Evolutionary conservation across 2,888 invertebrate genomes (phyloP), one percentile per base, ranked within the genome.

Genomic region (Drosophila niveifrons): DNA sequence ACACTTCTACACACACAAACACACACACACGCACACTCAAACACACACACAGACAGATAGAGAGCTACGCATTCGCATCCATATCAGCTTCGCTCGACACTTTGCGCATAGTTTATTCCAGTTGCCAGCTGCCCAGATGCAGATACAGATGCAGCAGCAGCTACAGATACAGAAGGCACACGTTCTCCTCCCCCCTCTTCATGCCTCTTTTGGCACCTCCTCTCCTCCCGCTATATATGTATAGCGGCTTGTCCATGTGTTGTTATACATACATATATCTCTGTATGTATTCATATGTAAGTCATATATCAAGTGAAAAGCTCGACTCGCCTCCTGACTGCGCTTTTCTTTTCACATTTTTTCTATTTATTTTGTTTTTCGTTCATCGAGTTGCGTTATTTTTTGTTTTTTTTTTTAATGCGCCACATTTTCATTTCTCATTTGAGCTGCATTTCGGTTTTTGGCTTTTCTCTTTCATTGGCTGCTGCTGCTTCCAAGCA

Each of bases 101-200:
- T 78, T 75, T 74, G 75, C 84, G 72, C 82, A 82, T 68, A 73
- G 82, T 73, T 75, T 50, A 62, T 73, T 44, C 67, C 73, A 73
- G 63, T 61, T 47, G 59, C 66, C 43, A 57, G 57, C 51, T n/a
- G n/a, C 73, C 52, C 53, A 62, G 50, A 28, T 56, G 43, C 70
- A 71, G 51, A 56, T 63, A 28, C 47, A 36, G 62, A 50, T 59
- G 29, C 57, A 57, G 13, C 50, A 39, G n/a, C 52, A 48, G 13
- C 7, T 53, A 47, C 18, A 63, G 36, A 29, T 36, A 29, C 15
- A 68, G 28, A 50, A 11, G 36, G n/a, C 10, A 23, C 9, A 43
- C 18, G 17, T 13, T 3, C 23, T 3, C 23, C 23, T 23, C 23
- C 6, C 6, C 23, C 23, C 1, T 23, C 6, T n/a, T n/a, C n/a